These are phyloP conservation scores for Emesis furor DNA, from an alignment of 2,888 invertebrate genomes.

Conservation along the genomic window DNA sequence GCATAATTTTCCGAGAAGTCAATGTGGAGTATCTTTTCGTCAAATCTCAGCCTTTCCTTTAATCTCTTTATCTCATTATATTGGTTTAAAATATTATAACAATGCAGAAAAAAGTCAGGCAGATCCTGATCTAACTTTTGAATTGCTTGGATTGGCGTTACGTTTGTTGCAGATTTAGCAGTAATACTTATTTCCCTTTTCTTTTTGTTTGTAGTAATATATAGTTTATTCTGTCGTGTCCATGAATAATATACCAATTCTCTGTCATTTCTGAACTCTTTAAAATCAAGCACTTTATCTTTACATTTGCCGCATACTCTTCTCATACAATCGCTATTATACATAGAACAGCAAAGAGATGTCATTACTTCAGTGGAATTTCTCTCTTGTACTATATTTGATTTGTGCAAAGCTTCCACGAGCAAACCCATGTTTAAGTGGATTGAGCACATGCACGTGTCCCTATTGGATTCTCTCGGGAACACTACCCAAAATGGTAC, in stretches of 20 bases:
- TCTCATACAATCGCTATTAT: slow-evolving; percentile 23
- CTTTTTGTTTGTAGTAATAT: no score
- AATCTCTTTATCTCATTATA: no score
- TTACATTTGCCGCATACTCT: slow-evolving; percentile 30
- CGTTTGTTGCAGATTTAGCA: no score
- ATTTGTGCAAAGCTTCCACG: slow-evolving; percentile 31
- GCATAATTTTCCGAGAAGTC: slow-evolving; percentile 74
- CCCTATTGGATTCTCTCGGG: slow-evolving; percentile 41
- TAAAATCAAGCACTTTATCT: slow-evolving; percentile 1
- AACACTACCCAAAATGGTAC: slow-evolving; percentile 46
- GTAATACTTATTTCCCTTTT: no score
- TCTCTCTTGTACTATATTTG: slow-evolving; percentile 32
- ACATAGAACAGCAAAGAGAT: slow-evolving; percentile 10
- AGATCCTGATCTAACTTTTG: no score
- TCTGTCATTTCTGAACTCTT: no score
- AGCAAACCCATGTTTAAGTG: slow-evolving; percentile 46
- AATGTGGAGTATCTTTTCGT: slow-evolving; percentile 62
- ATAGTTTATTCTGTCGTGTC: no score
- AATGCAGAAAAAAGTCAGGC: no score
- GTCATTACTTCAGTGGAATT: neutral
- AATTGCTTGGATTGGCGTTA: no score
- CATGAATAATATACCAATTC: no score
- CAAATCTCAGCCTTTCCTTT: slow-evolving; percentile 29
- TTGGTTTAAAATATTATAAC: no score
- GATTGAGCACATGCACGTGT: slow-evolving; percentile 41